Evolutionary conservation across 2,888 invertebrate species (phyloP), one percentile per base, ranked within the genome.

Genomic region (Melinopterus prodromus): DNA sequence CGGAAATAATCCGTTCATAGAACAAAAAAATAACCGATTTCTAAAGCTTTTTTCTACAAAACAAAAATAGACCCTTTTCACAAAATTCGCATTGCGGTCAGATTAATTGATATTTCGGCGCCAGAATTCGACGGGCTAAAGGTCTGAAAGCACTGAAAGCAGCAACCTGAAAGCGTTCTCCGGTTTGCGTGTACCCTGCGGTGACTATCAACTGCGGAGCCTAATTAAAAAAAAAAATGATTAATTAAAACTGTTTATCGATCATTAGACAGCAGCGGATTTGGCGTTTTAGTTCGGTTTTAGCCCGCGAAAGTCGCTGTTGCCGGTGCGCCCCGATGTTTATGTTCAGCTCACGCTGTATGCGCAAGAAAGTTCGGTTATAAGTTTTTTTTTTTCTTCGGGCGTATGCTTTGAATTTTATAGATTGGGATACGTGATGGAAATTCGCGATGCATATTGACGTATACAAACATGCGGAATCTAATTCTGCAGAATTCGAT

Each of bases 371-470:
- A 74, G 37, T 36, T 37, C n/a, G 35, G 74, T 36, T 37, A 74
- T 74, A 53, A 53, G 53, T 53, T 53, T 53, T 53, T 53, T 53
- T 53, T 53, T 53, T 53, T 53, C 53, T 26, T 16, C 74, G n/a
- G 16, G 37, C 35, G 74, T 74, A 74, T n/a, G 37, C 74, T 74
- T 74, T 74, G 74, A 74, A 74, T 74, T 74, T 74, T 74, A 74
- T 74, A 15, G 26, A 26, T 26, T 26, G 36, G 74, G 9, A 14
- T 74, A 74, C 74, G 74, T 74, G 74, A 74, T 37, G 15, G 35
- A 74, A 74, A 37, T 14, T 36, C 53, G 12, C 12, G 12, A 9
- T 53, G 53, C 53, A 53, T 4, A 4, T 53, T 53, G 53, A 53
- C 53, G 53, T 7, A 12, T 53, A 53, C 53, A 53, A 53, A 53